Base-by-base conservation (phyloP, 1,140 invertebrate species). In the Saccostrea echinata region DNA sequence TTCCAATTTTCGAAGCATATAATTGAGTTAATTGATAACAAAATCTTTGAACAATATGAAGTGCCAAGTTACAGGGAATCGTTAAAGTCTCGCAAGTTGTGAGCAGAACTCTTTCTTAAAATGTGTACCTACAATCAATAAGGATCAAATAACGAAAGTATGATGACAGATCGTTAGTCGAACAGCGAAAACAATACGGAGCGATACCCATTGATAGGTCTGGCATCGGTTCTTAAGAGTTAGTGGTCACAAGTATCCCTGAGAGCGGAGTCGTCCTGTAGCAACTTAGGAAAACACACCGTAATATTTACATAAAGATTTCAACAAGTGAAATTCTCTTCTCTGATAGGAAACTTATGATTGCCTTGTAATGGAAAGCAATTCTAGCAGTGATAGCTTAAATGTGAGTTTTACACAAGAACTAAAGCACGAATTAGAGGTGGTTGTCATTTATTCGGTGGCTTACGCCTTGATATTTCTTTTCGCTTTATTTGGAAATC, bases 401-500 rank as follows among this genome's bases (percentile, higher is more conserved):
- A 30, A 71, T 71, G 64, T 76, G 68, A 76, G 30, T 30, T 27
- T 27, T 76, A 16, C 30, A 35, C 52, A 52, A 13, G 87, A 84
- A 3, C 52, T 84, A 4, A 55, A 80, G 30, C 87, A 88, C 51
- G 35, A 83, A 12, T 52, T 53, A 2, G 61, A 53, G 3, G 43
- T 88, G 1, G 84, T 84, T 57, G 83, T 68, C 18, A 24, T 88
- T 53, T 88, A 88, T 43, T 43, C 82, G 9, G 71, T 88, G 8
- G 87, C 84, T 4, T 88, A 98, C 91, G 94, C 97, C 61, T 93
- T 97, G 8, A 97, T 98, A 0, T 98, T 98, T 91, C 88, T 97
- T 0, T 95, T 97, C 27, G 97, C 97, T 3, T 96, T 98, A 27
- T 94, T 97, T 51, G 98, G 98, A 0, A 99, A 99, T 93, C 96